phyloP scores from a whole-genome alignment of 2,113 vertebrate genomes.

The Oryzias celebensis region DNA sequence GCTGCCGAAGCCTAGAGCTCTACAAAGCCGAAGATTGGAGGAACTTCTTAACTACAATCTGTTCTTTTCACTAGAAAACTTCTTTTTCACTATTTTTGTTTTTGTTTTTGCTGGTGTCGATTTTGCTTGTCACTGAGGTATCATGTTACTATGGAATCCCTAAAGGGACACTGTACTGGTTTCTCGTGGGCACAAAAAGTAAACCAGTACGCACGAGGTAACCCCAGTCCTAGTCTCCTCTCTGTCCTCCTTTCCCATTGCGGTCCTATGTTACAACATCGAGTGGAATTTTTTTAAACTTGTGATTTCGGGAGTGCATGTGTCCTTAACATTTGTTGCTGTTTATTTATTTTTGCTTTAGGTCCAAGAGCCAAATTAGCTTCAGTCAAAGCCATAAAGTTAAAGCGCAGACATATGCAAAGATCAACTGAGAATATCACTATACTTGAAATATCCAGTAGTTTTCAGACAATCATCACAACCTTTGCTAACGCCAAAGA shows the following conservation, averaged over 20 bases:
- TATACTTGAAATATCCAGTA: constrained; percentile 60
- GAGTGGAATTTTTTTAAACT: constrained; percentile 8
- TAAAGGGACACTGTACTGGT: too few relatives aligned
- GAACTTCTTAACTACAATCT: constrained; percentile 1
- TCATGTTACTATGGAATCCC: neutral
- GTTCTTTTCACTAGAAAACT: neutral
- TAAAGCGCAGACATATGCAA: constrained; percentile 1
- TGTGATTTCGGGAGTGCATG: constrained; percentile 12
- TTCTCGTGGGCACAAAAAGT: too few relatives aligned
- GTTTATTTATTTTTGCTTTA: constrained; percentile 50
- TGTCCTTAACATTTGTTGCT: constrained; percentile 41
- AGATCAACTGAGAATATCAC: constrained; percentile 12
- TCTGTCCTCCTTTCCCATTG: too few relatives aligned
- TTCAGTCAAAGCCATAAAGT: constrained; percentile 59
- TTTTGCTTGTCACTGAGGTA: constrained; percentile 13
- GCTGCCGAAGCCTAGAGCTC: constrained; percentile 53
- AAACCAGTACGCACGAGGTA: too few relatives aligned
- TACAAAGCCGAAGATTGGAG: neutral
- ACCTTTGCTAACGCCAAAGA: constrained; percentile 62
- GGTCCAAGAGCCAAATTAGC: constrained; percentile 38
- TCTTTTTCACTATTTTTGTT: neutral
- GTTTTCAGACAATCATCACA: constrained; percentile 21
- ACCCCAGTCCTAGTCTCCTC: too few relatives aligned
- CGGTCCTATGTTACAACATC: neutral
- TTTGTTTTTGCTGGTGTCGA: constrained; percentile 15